A percentile compares a stretch with the other conserved stretches of the same genome.
These are phyloP conservation scores for Nannospalax galili DNA, from an alignment of 2,113 vertebrate genomes.

Conservation along the genomic window DNA sequence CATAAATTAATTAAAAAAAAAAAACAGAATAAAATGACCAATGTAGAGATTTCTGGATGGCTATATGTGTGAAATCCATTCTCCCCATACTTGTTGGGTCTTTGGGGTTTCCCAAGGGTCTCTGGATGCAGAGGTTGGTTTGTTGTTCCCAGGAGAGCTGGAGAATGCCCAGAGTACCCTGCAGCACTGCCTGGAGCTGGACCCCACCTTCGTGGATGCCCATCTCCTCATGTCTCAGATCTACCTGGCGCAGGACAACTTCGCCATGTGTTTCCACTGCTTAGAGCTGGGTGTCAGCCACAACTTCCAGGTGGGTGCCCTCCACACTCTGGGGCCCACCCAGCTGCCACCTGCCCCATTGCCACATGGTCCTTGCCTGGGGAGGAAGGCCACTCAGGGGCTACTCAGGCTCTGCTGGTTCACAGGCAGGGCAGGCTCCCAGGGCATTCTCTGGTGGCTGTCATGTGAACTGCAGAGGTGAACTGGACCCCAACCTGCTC, in stretches of 20 bases:
- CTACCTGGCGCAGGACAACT: conserved; percentile 82
- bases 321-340: not conserved
- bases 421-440: not conserved
- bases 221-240: conserved; percentile 88
- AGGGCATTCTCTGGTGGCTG: too few relatives aligned
- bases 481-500: not conserved
- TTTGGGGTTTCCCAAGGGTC: not conserved
- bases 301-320: conserved; percentile 86
- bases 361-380: not conserved
- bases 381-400: not conserved
- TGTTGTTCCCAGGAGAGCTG: conserved; percentile 82
- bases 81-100: not conserved
- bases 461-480: rapidly evolving
- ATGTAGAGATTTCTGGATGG: not conserved
- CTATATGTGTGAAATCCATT: not conserved
- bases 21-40: not conserved
- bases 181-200: conserved; percentile 85
- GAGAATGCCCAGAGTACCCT: conserved; percentile 83
- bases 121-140: not conserved
- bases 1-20: not conserved
- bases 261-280: conserved; percentile 83
- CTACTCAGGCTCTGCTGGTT: not conserved
- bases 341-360: not conserved
- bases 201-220: conserved; percentile 79
- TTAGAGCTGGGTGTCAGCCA: conserved; percentile 87